These are phyloP conservation scores for Epistrophella euchroma DNA, from an alignment of 2,888 invertebrate genomes.

Conservation along the genomic window DNA sequence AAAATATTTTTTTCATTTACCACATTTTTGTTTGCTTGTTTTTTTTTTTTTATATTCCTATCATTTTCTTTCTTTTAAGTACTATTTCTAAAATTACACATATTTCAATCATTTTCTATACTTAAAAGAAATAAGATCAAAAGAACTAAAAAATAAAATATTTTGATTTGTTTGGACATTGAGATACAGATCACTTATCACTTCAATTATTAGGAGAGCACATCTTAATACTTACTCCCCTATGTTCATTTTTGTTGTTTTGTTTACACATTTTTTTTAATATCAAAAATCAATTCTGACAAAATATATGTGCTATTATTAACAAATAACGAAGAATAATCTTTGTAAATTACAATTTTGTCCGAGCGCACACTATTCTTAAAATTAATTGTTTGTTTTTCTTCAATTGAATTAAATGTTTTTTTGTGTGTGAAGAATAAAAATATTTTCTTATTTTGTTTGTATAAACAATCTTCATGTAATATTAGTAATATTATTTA, in stretches of 20 bases:
- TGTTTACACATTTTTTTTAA: neutral
- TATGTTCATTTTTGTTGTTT: slow-evolving; percentile 37
- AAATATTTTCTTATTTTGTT: slow-evolving; percentile 31
- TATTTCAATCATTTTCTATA: slow-evolving; percentile 43
- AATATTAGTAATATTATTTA: too few species aligned
- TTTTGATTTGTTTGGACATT: slow-evolving; percentile 66
- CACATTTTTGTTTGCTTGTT: slow-evolving; percentile 12
- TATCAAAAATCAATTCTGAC: slow-evolving; percentile 21
- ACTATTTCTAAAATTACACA: slow-evolving; percentile 64
- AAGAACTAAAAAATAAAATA: slow-evolving; percentile 32
- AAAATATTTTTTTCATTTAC: slow-evolving; percentile 29
- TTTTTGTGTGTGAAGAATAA: slow-evolving; percentile 51
- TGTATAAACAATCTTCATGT: slow-evolving; percentile 55
- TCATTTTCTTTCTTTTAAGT: slow-evolving; percentile 49
- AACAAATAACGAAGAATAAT: slow-evolving; percentile 28
- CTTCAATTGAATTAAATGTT: slow-evolving; percentile 43
- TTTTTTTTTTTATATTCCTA: neutral
- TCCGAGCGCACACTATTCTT: slow-evolving; percentile 39
- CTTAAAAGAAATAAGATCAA: slow-evolving; percentile 37
- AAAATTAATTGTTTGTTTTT: slow-evolving; percentile 34
- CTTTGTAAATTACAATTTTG: slow-evolving; percentile 26
- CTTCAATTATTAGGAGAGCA: slow-evolving; percentile 44
- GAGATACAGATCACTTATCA: slow-evolving; percentile 65
- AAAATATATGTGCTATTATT: slow-evolving; percentile 10
- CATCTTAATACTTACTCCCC: slow-evolving; percentile 21